phyloP scores from a whole-genome alignment of 2,888 invertebrate species.

The Scaptomyza reducta region DNA sequence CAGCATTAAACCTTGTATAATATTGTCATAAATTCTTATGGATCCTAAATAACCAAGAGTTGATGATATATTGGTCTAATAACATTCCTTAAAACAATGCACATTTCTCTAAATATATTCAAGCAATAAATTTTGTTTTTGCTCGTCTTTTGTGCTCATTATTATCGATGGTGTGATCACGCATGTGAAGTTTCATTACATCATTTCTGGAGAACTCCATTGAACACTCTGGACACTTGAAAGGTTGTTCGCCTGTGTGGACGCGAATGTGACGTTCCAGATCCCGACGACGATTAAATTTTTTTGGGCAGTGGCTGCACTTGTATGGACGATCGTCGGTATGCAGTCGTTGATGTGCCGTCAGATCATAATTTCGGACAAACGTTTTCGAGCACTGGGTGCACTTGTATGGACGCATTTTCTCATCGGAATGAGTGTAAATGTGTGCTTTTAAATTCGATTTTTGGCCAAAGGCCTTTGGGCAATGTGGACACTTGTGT shows the following conservation, averaged over 20 bases:
- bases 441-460: conserved; percentile 23
- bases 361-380: conserved; percentile 26
- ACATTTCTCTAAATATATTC: background rate
- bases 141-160: background rate
- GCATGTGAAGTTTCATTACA: conserved; percentile 5
- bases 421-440: conserved; percentile 1
- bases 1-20: background rate
- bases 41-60: background rate
- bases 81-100: background rate
- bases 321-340: conserved; percentile 13
- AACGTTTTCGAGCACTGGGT: conserved; percentile 14
- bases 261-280: conserved; percentile 29
- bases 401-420: conserved; percentile 19
- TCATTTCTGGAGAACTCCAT: conserved; percentile 20
- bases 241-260: conserved; percentile 23
- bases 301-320: conserved; percentile 20
- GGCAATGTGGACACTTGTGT: conserved; percentile 35
- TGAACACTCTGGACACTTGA: conserved; percentile 17
- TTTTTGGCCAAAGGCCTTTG: conserved; percentile 21
- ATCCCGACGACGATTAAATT: conserved; percentile 18
- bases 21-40: background rate
- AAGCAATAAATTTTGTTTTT: background rate
- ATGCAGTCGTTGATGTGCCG: conserved; percentile 15
- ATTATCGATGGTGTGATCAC: background rate
- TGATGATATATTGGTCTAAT: background rate